Evolutionary conservation across 2,888 invertebrate species (phyloP), one percentile per base, ranked within the genome.

Genomic region (Sarcophaga carnaria): DNA sequence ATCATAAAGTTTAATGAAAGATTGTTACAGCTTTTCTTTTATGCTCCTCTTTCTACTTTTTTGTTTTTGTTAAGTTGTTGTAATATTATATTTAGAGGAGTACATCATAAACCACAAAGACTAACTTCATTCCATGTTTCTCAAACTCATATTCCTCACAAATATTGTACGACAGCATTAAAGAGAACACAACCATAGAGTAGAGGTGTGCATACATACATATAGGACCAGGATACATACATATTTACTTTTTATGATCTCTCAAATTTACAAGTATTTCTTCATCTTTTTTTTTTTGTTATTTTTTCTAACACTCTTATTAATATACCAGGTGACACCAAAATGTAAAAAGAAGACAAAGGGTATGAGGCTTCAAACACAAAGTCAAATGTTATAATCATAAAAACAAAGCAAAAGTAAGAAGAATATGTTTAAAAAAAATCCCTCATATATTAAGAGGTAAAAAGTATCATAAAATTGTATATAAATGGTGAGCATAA

Each of bases 1-100:
- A 83, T 86, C 86, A 72, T 83, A 86, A 86, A 86, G 59, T 86
- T 86, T 80, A 86, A 86, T 86, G 86, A 86, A 86, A 86, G 83
- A 86, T 86, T 86, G 83, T 80, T 86, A 64, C 20, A 82, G 76
- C 64, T 82, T 76, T 82, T 22, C 22, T 22, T 22, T 22, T 22
- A 22, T 22, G 1, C 6, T 67, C 8, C 37, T 45, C 20, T 45
- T 47, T 11, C 25, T 10, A 10, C 45, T 37, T 3, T 67, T 20
- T 10, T 20, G 1, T n/a, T 10, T 10, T 20, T 49, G 62, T 69
- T 83, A 78, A 78, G 37, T 37, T 37, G 37, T 10, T 8, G 37
- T 10, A 37, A 37, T 37, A 37, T 37, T 37, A 2, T 37, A 37
- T 37, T 37, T 37, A 37, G 37, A 37, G 78, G 67, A 83, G 78